Evolutionary conservation across 2,113 vertebrate species (phyloP), one percentile per base, ranked within the genome.

Genomic region (Pygoscelis adeliae): DNA sequence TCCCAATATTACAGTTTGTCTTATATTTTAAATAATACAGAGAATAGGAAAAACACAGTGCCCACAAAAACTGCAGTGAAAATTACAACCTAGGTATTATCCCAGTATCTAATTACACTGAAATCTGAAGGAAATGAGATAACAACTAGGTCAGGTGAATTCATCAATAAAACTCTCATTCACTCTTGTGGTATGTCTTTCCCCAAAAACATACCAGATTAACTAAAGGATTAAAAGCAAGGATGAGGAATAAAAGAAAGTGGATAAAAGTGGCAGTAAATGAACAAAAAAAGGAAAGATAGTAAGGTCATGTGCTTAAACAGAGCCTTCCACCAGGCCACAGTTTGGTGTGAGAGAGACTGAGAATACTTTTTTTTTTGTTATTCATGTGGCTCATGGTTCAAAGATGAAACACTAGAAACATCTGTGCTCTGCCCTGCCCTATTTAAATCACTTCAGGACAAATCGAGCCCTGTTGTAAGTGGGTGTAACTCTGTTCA

Each of bases 351-450:
- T 10, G 20, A 84, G 29, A 42, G 42, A 82, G 18, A 79, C 5
- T 7, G 22, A 52, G 56, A 84, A 52, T 15, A 38, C 1, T 42
- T 34, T 26, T 42, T 63, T 47, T 52, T 21, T 69, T 58, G 36
- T 52, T 66, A 47, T 56, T 92, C 19, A 40, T 22, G 6, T 79
- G 26, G 61, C 52, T 92, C 27, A 29, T 30, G 77, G 69, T 78
- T 92, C 72, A 87, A 89, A 97, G 89, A 87, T 69, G 59, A 91
- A 97, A 91, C 86, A 52, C 61, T 94, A 65, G 69, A 81, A 93
- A 97, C 86, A 93, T 92, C 82, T 97, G 96, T 79, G 84, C 61
- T 97, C 52, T 69, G 34, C 56, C 84, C 81, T 94, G 69, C 89
- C 61, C 34, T 85, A 34, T 93, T 94, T 96, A 87, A 97, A 95